These are phyloP conservation scores for Melinopterus prodromus DNA, from an alignment of 2,888 invertebrate genomes.

Conservation along the genomic window DNA sequence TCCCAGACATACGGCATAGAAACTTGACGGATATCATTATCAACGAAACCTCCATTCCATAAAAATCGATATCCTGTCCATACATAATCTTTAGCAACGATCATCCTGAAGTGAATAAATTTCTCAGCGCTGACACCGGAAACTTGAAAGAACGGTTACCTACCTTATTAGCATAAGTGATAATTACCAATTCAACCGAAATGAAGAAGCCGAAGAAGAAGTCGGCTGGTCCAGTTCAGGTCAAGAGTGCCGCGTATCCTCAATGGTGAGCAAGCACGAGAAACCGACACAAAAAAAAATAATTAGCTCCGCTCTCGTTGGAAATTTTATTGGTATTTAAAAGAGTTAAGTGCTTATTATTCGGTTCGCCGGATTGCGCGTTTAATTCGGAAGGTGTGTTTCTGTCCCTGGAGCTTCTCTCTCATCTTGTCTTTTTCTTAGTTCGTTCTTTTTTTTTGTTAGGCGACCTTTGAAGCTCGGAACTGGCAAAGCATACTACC, in stretches of 20 bases:
- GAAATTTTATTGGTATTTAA: conserved; percentile 33
- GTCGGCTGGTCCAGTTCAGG: conserved; percentile 8
- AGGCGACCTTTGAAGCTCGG: not conserved
- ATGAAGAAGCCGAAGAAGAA: conserved; percentile 10
- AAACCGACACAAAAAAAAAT: conserved; percentile 25
- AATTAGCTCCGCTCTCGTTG: conserved; percentile 25
- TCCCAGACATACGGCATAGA: not conserved
- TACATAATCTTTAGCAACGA: not conserved
- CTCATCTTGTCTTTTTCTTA: not conserved
- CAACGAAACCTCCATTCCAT: not conserved
- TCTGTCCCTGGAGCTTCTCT: not conserved
- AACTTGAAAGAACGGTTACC: conserved; percentile 15
- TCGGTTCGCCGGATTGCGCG: conserved; percentile 31
- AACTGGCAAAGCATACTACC: not conserved
- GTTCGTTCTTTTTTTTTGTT: not conserved
- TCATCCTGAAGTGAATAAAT: conserved; percentile 12
- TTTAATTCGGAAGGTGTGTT: conserved; percentile 17
- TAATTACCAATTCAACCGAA: conserved; percentile 14
- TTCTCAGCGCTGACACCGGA: conserved; percentile 17
- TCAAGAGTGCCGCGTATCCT: conserved; percentile 11
- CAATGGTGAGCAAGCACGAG: not conserved
- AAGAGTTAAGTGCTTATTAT: conserved; percentile 33
- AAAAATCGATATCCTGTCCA: not conserved
- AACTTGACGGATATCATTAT: not conserved
- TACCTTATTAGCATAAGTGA: conserved; percentile 5